These are phyloP conservation scores for Drosophila sucinea DNA, from an alignment of 1,140 invertebrate genomes.

Conservation along the genomic window DNA sequence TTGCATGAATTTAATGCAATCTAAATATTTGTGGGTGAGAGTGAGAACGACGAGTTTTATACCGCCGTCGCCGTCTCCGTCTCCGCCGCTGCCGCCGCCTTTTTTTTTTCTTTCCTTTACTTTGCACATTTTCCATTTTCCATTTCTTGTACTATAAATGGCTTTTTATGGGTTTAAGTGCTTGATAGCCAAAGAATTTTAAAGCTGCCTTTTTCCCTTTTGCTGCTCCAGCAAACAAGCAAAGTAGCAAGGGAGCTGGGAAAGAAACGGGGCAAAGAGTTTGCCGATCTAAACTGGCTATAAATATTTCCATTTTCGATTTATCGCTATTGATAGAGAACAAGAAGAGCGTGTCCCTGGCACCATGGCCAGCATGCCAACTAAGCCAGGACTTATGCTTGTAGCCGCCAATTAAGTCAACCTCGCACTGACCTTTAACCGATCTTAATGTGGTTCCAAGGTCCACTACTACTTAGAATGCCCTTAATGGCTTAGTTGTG, in stretches of 20 bases:
- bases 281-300: slow-evolving; percentile 2
- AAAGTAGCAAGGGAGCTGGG: no score
- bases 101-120: slow-evolving; percentile 17
- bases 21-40: slow-evolving; percentile 76
- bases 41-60: slow-evolving; percentile 42
- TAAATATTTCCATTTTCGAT: slow-evolving; percentile 8
- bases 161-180: slow-evolving; percentile 60
- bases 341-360: no score
- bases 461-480: no score
- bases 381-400: no score
- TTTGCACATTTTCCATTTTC: slow-evolving; percentile 50
- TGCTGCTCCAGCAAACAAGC: not conserved
- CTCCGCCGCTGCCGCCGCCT: not conserved
- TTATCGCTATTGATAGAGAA: not conserved
- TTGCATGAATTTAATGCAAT: slow-evolving; percentile 81
- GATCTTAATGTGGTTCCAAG: no score
- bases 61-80: slow-evolving; percentile 18
- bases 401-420: no score
- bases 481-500: no score
- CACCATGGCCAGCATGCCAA: no score
- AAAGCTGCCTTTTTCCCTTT: slow-evolving; percentile 25
- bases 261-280: not conserved
- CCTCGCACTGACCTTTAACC: no score
- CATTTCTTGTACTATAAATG: slow-evolving; percentile 53
- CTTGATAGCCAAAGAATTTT: slow-evolving; percentile 54